Evolutionary conservation across 2,797 vertebrate species (phyloP), one percentile per base, ranked within the genome.

Genomic region (Clarias laeviceps): DNA sequence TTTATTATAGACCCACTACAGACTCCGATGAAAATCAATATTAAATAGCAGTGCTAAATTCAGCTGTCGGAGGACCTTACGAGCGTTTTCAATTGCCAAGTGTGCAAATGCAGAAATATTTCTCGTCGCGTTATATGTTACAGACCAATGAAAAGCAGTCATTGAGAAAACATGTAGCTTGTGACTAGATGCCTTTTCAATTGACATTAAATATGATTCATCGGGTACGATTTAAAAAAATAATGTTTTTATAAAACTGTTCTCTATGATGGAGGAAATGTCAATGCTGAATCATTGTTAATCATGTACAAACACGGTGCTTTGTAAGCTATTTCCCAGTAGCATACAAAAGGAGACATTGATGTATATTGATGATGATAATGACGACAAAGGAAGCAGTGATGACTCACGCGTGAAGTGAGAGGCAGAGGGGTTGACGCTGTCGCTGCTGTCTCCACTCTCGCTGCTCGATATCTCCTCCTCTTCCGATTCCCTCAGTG

Each of bases 381-480:
- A 87, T 24, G 89, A 82, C 7, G 80, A 72, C 40, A 84, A 81
- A 81, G 79, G 40, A 65, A 66, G 73, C 32, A 82, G 34, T 57
- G 80, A 86, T 84, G 92, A 97, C 97, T 98, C 95, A 97, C 97
- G 97, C 85, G 96, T 97, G 91, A 99, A 97, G 91, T 96, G 96
- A 89, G 97, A 97, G 90, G 96, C 96, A 6, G 98, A 98, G 17
- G 97, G 98, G 93, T 99, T 99, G 93, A 99, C 96, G 72, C 98
- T 99, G 93, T 99, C 98, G 56, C 97, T 97, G 87, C 98, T 99
- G 94, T 99, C 97, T 88, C 97, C 98, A 18, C 98, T 99, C 92
- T 99, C 98, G 76, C 98, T 98, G 95, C 97, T 97, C 88, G 97
- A 99, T 91, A 99, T 94, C 85, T 99, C 98, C 90, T 95, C 94